Base-by-base conservation (phyloP, 2,797 vertebrate species). In the Hypotaenidia philippensis region DNA sequence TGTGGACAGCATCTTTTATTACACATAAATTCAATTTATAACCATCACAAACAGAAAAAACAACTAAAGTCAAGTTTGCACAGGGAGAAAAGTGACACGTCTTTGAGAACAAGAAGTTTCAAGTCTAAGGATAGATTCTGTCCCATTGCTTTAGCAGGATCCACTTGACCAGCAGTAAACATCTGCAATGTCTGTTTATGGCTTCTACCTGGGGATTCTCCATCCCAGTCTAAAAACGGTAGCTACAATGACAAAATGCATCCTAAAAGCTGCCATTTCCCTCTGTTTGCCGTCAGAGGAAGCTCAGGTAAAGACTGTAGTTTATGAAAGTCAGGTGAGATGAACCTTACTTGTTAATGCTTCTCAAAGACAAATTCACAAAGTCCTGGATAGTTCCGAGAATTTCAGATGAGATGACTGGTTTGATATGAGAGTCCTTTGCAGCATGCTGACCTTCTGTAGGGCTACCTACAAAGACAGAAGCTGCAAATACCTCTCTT, bases 1-100 rank as follows among this genome's bases (percentile, higher is more conserved):
- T 0, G 0, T 65, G 90, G 81, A 89, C 50, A 87, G 41, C 82
- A 83, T 59, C 50, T 75, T 92, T 87, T 89, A 72, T 89, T 72
- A 83, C 47, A 91, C 1, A 0, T 53, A 91, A 92, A 92, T 87
- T 78, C 68, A 86, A 83, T 91, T 83, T 93, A 85, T 81, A 93
- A 68, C 36, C 53, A 53, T 47, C 3, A 5, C 72, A 86, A 93
- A 78, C 27, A 69, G 53, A n/a, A 87, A 71, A 92, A 93, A 61
- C 8, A 64, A 53, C 65, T 91, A 6, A 93, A 91, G 29, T 57
- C 53, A 88, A 71, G 25, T 78, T 53, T 83, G 65, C 41, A 18
- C 19, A 47, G 55, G 32, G 81, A 78, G 59, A 91, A 78, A 86
- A 93, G 44, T 21, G 65, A 55, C 57, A 63, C 2, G 0, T 31